A percentile compares a stretch with the other conserved stretches of the same genome.
phyloP scores from a whole-genome alignment of 2,888 invertebrate genomes.

The Blastobasis lacticolella region DNA sequence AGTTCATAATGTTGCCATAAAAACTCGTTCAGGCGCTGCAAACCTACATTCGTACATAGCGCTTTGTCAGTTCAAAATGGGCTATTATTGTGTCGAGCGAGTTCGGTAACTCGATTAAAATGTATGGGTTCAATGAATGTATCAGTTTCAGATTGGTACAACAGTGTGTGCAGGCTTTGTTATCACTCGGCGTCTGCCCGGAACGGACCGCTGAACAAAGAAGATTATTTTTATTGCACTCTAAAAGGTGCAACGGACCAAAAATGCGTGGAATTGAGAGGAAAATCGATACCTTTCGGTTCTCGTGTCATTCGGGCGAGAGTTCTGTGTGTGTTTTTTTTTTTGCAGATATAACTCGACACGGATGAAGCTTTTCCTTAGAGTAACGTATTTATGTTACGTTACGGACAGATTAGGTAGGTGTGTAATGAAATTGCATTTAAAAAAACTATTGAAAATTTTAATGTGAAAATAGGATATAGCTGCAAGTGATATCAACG shows the following conservation, averaged over 20 bases:
- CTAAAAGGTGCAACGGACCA: slow-evolving; percentile 59
- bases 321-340: too few relatives aligned
- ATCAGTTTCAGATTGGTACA: slow-evolving; percentile 45
- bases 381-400: too few relatives aligned
- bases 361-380: too few relatives aligned
- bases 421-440: too few relatives aligned
- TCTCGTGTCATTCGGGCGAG: too few relatives aligned
- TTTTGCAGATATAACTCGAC: too few relatives aligned
- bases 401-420: too few relatives aligned
- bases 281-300: slow-evolving; percentile 38
- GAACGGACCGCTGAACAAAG: slow-evolving; percentile 52
- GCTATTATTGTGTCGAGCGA: slow-evolving; percentile 13
- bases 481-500: too few relatives aligned
- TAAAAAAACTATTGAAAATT: too few relatives aligned
- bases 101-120: slow-evolving; percentile 29
- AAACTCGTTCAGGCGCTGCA: slow-evolving; percentile 4
- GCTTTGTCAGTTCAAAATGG: background rate
- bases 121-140: slow-evolving; percentile 32
- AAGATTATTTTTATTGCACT: slow-evolving; percentile 69
- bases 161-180: slow-evolving; percentile 42
- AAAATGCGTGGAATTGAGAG: slow-evolving; percentile 57
- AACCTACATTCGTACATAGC: background rate
- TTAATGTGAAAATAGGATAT: too few relatives aligned
- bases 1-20: background rate
- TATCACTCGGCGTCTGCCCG: slow-evolving; percentile 39